These are phyloP conservation scores for Lithobates sylvaticus DNA, from an alignment of 2,797 vertebrate genomes.

Conservation along the genomic window DNA sequence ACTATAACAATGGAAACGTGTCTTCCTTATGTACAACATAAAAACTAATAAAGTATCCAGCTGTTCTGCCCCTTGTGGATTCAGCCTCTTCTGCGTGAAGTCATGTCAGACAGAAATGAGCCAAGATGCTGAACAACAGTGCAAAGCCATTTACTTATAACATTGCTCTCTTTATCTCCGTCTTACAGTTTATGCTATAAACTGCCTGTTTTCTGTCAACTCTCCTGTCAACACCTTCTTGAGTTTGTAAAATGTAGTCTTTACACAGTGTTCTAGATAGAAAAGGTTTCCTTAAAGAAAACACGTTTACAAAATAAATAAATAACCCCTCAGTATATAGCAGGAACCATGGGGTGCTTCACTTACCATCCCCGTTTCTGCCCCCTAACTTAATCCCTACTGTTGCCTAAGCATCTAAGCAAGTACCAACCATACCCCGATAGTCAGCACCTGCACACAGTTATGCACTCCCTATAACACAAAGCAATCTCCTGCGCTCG, in stretches of 20 bases:
- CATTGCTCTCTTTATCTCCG: constrained; percentile 19
- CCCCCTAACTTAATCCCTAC: neutral
- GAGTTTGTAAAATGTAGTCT: neutral
- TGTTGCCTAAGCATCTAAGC: neutral
- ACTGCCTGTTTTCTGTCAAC: neutral
- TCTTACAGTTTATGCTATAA: neutral
- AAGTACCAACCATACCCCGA: neutral
- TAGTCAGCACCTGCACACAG: neutral
- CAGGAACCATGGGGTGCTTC: neutral
- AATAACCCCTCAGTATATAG: neutral
- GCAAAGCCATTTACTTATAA: constrained; percentile 61
- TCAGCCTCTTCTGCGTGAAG: constrained; percentile 47
- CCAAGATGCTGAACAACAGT: constrained; percentile 61
- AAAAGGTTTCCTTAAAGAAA: neutral
- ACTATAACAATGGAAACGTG: constrained; percentile 77
- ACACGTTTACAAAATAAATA: neutral
- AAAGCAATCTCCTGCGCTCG: no score
- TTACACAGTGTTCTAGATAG: neutral
- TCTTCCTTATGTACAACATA: constrained; percentile 80
- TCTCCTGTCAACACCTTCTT: neutral
- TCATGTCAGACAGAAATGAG: constrained; percentile 70
- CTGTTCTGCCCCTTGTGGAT: constrained; percentile 77
- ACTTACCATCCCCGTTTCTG: neutral
- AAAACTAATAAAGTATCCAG: constrained; percentile 81
- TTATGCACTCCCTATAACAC: no score